Percentiles rank a stretch among this genome's conserved stretches.
These are phyloP conservation scores for Herpetotheres cachinnans DNA, from an alignment of 2,113 vertebrate species.

Conservation along the genomic window DNA sequence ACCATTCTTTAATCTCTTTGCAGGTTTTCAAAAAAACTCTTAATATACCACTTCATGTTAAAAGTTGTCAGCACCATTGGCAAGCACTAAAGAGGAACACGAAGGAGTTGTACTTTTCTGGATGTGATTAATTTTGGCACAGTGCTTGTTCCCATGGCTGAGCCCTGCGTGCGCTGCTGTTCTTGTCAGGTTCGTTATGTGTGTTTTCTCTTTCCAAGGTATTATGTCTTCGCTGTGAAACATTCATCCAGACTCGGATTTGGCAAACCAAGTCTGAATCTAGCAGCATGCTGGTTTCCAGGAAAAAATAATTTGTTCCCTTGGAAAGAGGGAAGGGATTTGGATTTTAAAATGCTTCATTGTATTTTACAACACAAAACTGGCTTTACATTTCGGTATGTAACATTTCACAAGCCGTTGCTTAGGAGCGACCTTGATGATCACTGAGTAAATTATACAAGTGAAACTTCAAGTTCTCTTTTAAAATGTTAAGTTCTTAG, in stretches of 20 bases:
- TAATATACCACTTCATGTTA: background rate
- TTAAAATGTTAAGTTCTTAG: background rate
- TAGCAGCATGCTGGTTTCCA: background rate
- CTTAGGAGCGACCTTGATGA: background rate
- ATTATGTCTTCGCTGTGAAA: conserved; percentile 15
- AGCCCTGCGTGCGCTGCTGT: conserved; percentile 19
- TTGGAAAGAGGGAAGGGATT: background rate
- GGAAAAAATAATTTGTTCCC: conserved; percentile 22
- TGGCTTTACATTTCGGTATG: background rate
- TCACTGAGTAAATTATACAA: background rate
- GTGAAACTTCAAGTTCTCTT: background rate
- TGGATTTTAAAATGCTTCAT: background rate
- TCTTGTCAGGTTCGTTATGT: conserved; percentile 28
- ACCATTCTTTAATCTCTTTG: background rate
- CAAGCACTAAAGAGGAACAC: background rate
- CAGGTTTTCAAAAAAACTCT: background rate
- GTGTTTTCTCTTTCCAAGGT: conserved; percentile 22
- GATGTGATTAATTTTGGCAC: conserved; percentile 19
- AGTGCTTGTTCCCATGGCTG: conserved; percentile 4
- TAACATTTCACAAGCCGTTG: background rate
- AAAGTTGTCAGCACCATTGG: conserved; percentile 1
- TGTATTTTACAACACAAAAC: background rate
- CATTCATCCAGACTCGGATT: conserved; percentile 5
- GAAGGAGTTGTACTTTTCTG: conserved; percentile 19
- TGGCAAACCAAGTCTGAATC: conserved; percentile 1